Base-by-base conservation (phyloP, 1,140 invertebrate species). In the Caenorhabditis inopinata region DNA sequence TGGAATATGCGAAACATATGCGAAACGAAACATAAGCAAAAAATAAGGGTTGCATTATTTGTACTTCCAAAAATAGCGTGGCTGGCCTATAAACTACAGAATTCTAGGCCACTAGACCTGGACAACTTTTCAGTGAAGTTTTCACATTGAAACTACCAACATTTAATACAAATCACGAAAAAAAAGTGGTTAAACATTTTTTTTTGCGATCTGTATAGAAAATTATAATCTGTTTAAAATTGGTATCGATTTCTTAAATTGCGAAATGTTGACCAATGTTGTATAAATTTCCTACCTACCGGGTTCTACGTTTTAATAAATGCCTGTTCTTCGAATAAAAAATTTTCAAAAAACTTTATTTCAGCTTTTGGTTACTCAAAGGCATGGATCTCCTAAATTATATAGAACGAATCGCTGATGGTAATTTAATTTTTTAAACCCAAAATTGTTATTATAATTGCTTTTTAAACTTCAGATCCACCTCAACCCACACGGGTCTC, bases 331-430 rank as follows among this genome's bases (percentile, higher is more conserved):
- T n/a, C n/a, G n/a, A n/a, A n/a, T n/a, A n/a, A n/a, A n/a, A n/a
- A n/a, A n/a, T n/a, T n/a, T n/a, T n/a, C n/a, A n/a, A n/a, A n/a
- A n/a, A n/a, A n/a, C n/a, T n/a, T n/a, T n/a, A n/a, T n/a, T n/a
- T n/a, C n/a, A n/a, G n/a, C n/a, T n/a, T n/a, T n/a, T n/a, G n/a
- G n/a, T n/a, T n/a, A n/a, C n/a, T n/a, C n/a, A n/a, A n/a, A n/a
- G n/a, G n/a, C n/a, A 68, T 68, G 58, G 58, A 68, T 68, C 58
- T 68, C 38, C 58, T 68, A 29, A 25, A 38, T n/a, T 68, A 42
- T 68, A 68, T 68, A 29, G 58, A 68, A 42, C 14, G 58, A 68
- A 68, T 68, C 23, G 58, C 32, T 21, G 58, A 68, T 68, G 58
- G 58, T 68, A 6, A 58, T 25, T 1, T 32, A 32, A 1, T 16